Evolutionary conservation across 2,113 vertebrate genomes (phyloP).

Genomic region (Platichthys flesus): DNA sequence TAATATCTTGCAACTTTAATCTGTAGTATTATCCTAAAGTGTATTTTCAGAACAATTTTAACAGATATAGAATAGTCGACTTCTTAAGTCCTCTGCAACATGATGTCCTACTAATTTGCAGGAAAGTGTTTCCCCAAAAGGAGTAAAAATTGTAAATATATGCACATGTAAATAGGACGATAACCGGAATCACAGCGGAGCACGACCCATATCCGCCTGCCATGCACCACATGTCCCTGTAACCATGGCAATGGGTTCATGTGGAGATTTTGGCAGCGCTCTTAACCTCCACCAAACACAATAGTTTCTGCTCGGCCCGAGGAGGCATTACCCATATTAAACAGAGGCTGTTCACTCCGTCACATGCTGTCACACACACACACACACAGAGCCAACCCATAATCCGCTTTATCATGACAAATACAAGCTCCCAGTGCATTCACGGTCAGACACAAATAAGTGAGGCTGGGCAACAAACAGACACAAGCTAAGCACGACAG

Average conservation of each 20-base stretch:
- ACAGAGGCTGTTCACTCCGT: conserved; percentile 44
- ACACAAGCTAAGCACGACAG: background rate
- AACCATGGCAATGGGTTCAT: conserved; percentile 50
- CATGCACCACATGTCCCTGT: conserved; percentile 21
- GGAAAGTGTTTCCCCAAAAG: background rate
- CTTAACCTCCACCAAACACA: conserved; percentile 53
- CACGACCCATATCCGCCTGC: conserved; percentile 16
- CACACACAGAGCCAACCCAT: conserved; percentile 22
- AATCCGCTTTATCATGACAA: conserved; percentile 74
- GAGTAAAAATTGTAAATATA: conserved; percentile 35
- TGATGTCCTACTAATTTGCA: background rate
- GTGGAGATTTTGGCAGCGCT: conserved; percentile 54
- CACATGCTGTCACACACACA: conserved; percentile 22
- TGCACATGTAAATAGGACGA: conserved; percentile 21
- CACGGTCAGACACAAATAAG: conserved; percentile 20
- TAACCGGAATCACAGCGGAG: conserved; percentile 9
- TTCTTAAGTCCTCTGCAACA: background rate
- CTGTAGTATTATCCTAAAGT: background rate
- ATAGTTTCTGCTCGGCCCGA: conserved; percentile 44
- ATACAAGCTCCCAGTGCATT: conserved; percentile 36
- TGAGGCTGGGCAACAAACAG: background rate
- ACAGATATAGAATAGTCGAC: too few relatives aligned
- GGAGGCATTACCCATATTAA: conserved; percentile 70
- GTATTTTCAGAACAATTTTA: background rate
- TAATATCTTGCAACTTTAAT: background rate